Evolutionary conservation across 2,113 vertebrate species (phyloP), one percentile per base, ranked within the genome.

Genomic region (Phrynosoma platyrhinos): DNA sequence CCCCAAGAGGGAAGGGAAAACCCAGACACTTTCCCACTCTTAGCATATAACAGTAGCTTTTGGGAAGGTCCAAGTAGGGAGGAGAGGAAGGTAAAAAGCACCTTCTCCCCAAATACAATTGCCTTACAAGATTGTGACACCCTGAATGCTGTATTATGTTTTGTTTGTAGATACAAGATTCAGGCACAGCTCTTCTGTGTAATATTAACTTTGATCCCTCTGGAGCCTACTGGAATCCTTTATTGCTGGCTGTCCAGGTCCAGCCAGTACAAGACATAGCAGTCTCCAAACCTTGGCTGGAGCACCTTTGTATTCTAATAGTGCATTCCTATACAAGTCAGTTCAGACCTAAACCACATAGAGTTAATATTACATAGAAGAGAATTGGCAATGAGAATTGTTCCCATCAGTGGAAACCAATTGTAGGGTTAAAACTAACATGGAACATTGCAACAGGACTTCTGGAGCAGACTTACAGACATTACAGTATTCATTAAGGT

Each of bases 401-500:
- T 30, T 71, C 27, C 25, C 68, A 69, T 47, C 3, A 25, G 40
- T 42, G 40, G 75, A 18, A 7, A 62, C 6, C 32, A 2, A 62
- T 47, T 47, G 42, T 47, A 47, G 42, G 42, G 42, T 47, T 58
- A 58, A 74, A 71, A 72, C 1, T 5, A 72, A 18, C 36, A 42
- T 58, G 42, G 66, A 72, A 76, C 7, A 20, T 36, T 52, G 27
- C 3, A 30, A 77, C 1, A 27, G 9, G 36, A 25, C n/a, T 69
- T 55, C 84, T 85, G 89, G 80, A 87, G 90, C 72, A 91, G 88
- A 90, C 90, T 79, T 36, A 86, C 53, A 69, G 78, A 69, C 87
- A 92, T 87, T 90, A 85, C 92, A 90, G 90, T 95, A 94, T 93
- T 92, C 92, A 94, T 92, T 94, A 95, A 94, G 91, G 90, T 93